Evolutionary conservation across 2,113 vertebrate species (phyloP).

Genomic region (Cryptomyrus ogoouensis): DNA sequence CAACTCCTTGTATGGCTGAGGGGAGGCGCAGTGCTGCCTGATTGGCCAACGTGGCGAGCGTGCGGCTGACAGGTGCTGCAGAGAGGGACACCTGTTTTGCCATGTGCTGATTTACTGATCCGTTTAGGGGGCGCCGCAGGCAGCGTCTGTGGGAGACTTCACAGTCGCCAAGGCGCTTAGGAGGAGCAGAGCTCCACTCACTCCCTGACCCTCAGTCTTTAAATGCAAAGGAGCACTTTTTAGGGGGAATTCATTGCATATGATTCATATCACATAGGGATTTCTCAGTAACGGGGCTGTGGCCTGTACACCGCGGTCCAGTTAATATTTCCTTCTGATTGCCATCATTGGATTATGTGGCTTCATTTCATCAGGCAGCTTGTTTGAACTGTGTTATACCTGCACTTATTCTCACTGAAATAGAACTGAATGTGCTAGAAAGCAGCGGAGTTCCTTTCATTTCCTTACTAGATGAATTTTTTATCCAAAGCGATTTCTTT

Average conservation of each 20-base stretch:
- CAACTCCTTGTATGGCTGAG: constrained; percentile 69
- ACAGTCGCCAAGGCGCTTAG: constrained; percentile 68
- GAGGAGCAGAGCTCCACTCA: constrained; percentile 55
- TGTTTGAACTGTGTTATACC: neutral
- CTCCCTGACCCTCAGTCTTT: constrained; percentile 47
- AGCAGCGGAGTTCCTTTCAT: neutral
- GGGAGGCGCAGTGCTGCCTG: constrained; percentile 45
- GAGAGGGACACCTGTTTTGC: constrained; percentile 69
- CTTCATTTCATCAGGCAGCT: neutral
- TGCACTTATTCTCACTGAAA: neutral
- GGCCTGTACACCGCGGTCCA: neutral
- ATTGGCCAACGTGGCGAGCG: constrained; percentile 52
- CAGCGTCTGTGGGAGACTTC: constrained; percentile 46
- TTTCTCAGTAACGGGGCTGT: neutral
- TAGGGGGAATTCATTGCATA: neutral
- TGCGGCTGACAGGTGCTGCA: constrained; percentile 61
- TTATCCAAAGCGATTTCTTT: neutral
- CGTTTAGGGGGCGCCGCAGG: constrained; percentile 63
- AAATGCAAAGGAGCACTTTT: constrained; percentile 22
- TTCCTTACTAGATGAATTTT: neutral
- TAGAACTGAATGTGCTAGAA: neutral
- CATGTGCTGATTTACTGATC: constrained; percentile 67
- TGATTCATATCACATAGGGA: neutral
- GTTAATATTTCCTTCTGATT: neutral
- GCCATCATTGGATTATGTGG: neutral